Percentiles rank a stretch among this genome's conserved stretches.
Conservation (phyloP, 2,113 vertebrate genomes). For the Phylloscopus whistleri region DNA sequence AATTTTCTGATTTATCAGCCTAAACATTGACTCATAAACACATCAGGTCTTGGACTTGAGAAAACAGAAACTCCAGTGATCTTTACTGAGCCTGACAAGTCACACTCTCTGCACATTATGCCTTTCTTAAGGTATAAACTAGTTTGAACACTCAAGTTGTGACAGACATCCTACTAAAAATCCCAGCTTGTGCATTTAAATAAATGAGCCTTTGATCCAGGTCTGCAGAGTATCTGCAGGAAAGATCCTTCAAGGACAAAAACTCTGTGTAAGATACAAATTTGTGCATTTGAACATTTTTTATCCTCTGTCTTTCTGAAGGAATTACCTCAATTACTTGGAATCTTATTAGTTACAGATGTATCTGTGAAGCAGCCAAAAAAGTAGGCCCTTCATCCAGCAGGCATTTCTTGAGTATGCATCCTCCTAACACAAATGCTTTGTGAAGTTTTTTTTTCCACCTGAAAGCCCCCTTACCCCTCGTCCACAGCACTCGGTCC, state of each 20-base stretch:
- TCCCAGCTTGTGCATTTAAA: rapidly evolving
- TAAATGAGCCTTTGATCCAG: neutral
- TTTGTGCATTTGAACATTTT: neutral
- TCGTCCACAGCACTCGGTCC: neutral
- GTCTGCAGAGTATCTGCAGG: neutral
- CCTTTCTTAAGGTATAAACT: neutral
- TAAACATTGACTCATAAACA: neutral
- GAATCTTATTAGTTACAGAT: neutral
- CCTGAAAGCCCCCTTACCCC: neutral
- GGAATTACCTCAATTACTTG: neutral
- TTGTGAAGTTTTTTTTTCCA: neutral
- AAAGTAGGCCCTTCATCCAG: neutral
- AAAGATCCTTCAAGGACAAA: neutral
- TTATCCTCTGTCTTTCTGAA: neutral
- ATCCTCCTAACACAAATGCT: neutral
- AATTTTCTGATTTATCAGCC: neutral
- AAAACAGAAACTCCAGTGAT: neutral
- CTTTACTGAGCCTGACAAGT: neutral
- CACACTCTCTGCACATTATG: neutral
- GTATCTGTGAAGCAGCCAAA: neutral
- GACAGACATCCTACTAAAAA: neutral
- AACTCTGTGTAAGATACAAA: neutral
- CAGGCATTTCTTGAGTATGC: neutral
- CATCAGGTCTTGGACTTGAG: neutral
- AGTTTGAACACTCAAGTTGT: neutral